Conservation (phyloP, 1,140 invertebrate species). For the Pissodes strobi region DNA sequence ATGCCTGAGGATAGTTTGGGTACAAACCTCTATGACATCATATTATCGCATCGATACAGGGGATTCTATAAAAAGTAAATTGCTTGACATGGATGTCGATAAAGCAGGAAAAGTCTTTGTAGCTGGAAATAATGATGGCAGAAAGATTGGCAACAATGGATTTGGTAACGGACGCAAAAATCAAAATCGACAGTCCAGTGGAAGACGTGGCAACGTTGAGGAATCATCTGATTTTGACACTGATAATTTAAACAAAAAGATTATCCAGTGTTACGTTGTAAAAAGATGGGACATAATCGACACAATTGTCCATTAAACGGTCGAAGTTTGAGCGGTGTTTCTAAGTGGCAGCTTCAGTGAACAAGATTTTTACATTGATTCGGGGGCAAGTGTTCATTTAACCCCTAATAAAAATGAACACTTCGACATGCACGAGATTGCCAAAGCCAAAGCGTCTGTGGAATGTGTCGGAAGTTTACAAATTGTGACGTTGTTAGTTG, state of each 20-base stretch:
- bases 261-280: constrained; percentile 22
- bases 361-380: constrained; percentile 44
- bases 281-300: constrained; percentile 26
- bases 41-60: constrained; percentile 14
- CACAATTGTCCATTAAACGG: constrained; percentile 10
- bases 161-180: neutral
- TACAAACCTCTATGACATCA: too few species aligned
- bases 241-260: neutral
- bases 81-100: too few species aligned
- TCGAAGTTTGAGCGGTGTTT: constrained; percentile 14
- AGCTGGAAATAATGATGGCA: constrained; percentile 13
- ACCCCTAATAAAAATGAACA: constrained; percentile 30
- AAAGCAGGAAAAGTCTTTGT: too few species aligned
- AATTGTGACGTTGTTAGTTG: constrained; percentile 2
- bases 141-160: neutral
- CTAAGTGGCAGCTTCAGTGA: constrained; percentile 35
- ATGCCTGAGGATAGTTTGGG: too few species aligned
- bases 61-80: constrained; percentile 33
- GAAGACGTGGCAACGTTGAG: neutral
- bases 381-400: constrained; percentile 45
- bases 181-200: neutral
- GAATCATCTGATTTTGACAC: neutral
- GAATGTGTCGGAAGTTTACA: constrained; percentile 18
- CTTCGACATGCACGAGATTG: constrained; percentile 19
- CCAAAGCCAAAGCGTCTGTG: constrained; percentile 13